Percentiles rank a stretch among this genome's conserved stretches.
Conservation (phyloP, 2,888 invertebrate genomes). For the Onchidella celtica region DNA sequence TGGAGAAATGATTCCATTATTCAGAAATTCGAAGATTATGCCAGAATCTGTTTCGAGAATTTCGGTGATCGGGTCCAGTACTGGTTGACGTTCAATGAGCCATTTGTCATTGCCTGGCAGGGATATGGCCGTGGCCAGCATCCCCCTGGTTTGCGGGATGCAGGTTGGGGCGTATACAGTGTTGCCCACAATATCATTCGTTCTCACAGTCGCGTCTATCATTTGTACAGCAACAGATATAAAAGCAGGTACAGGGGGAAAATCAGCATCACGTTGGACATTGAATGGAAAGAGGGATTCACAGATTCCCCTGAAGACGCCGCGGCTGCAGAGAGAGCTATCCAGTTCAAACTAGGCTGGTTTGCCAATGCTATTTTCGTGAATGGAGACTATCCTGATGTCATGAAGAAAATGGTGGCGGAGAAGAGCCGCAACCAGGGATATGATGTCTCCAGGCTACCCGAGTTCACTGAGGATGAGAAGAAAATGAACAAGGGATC, state of each 20-base stretch:
- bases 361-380: slow-evolving; percentile 73
- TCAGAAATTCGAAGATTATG: slow-evolving; percentile 77
- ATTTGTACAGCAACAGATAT: slow-evolving; percentile 76
- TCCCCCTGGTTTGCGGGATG: slow-evolving; percentile 60
- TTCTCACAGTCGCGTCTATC: slow-evolving; percentile 85
- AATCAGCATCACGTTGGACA: slow-evolving; percentile 69
- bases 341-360: slow-evolving; percentile 76
- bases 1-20: slow-evolving; percentile 75
- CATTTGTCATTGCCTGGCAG: slow-evolving; percentile 77
- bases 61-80: slow-evolving; percentile 81
- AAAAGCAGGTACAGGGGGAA: slow-evolving; percentile 47
- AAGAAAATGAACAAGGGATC: slow-evolving; percentile 80
- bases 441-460: slow-evolving; percentile 67
- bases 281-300: slow-evolving; percentile 70
- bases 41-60: slow-evolving; percentile 74
- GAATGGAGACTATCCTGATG: slow-evolving; percentile 82
- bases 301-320: slow-evolving; percentile 58
- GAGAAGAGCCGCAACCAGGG: slow-evolving; percentile 66
- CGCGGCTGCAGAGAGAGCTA: slow-evolving; percentile 67
- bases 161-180: slow-evolving; percentile 81
- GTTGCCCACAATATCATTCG: slow-evolving; percentile 85
- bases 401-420: slow-evolving; percentile 67
- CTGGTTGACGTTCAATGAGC: slow-evolving; percentile 91
- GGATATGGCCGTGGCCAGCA: slow-evolving; percentile 63
- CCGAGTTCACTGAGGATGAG: slow-evolving; percentile 74